phyloP scores from a whole-genome alignment of 2,113 vertebrate species.

The Chloebia gouldiae region DNA sequence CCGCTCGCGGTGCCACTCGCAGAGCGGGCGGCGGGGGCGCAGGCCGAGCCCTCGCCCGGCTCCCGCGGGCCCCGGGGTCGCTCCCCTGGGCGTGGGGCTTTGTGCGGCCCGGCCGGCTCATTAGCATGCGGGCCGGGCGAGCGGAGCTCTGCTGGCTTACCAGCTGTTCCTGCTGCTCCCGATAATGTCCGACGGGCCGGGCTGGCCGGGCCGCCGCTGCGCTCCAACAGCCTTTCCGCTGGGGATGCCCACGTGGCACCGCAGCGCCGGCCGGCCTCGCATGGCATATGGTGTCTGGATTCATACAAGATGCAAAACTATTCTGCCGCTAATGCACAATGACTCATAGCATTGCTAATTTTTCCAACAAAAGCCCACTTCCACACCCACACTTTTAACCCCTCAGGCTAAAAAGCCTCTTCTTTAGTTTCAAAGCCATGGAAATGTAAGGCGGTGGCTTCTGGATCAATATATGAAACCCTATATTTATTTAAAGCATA shows the following conservation, averaged over 20 bases:
- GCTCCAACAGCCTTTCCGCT: slow-evolving; percentile 79
- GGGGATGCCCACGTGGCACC: slow-evolving; percentile 89
- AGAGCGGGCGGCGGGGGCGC: not conserved
- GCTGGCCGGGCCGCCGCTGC: slow-evolving; percentile 78
- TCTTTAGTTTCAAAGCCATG: slow-evolving; percentile 61
- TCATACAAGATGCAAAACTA: slow-evolving; percentile 99
- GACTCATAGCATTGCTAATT: slow-evolving; percentile 99
- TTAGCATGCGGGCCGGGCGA: slow-evolving; percentile 83
- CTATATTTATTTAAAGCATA: slow-evolving; percentile 45
- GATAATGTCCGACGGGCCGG: slow-evolving; percentile 93
- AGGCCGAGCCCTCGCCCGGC: not conserved
- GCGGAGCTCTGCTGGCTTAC: slow-evolving; percentile 80
- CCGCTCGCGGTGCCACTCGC: not conserved
- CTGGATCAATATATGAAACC: slow-evolving; percentile 45
- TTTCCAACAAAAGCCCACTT: slow-evolving; percentile 85
- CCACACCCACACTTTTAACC: slow-evolving; percentile 88
- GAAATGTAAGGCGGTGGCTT: slow-evolving; percentile 67
- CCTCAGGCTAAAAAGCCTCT: slow-evolving; percentile 75
- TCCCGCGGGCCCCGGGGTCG: not conserved
- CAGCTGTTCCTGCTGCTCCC: slow-evolving; percentile 97
- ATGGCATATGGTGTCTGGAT: slow-evolving; percentile 99
- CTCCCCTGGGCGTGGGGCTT: not conserved
- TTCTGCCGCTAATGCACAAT: slow-evolving; percentile 92
- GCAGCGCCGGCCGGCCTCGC: slow-evolving; percentile 90
- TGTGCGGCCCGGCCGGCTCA: slow-evolving; percentile 74